A percentile compares a stretch with the other conserved stretches of the same genome.
Evolutionary conservation across 1,140 invertebrate genomes (phyloP).

Genomic region (Maconellicoccus hirsutus): DNA sequence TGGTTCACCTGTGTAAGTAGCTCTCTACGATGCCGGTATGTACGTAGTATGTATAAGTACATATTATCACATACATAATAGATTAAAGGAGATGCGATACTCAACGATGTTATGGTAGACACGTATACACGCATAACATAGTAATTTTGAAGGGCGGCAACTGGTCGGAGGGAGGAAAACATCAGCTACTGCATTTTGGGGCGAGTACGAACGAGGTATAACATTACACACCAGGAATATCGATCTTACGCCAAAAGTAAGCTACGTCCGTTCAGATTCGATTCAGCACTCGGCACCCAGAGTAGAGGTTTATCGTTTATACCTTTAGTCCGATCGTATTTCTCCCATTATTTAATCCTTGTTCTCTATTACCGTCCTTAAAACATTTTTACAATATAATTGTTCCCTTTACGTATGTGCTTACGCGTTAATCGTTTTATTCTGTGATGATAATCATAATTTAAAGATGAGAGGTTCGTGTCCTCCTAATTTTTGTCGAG

Average conservation of each 20-base stretch:
- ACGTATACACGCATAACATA: constrained; percentile 14
- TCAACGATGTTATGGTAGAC: constrained; percentile 15
- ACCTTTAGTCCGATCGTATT: background rate
- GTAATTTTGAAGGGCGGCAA: constrained; percentile 22
- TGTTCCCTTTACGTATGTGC: background rate
- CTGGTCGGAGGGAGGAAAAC: constrained; percentile 4
- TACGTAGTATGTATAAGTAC: no score
- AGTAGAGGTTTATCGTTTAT: background rate
- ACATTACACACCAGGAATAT: constrained; percentile 17
- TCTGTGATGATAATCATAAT: background rate
- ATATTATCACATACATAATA: background rate
- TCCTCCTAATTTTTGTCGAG: background rate
- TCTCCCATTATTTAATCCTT: background rate
- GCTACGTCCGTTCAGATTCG: constrained; percentile 12
- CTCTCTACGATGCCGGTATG: background rate
- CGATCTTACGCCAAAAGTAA: constrained; percentile 19
- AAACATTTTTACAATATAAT: background rate
- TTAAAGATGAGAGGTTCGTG: constrained; percentile 13
- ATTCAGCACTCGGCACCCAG: constrained; percentile 15
- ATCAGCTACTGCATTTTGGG: constrained; percentile 17
- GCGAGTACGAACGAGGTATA: constrained; percentile 11
- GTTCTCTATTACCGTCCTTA: background rate
- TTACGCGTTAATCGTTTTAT: constrained; percentile 7
- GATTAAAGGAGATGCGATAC: constrained; percentile 11
- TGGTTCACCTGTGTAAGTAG: constrained; percentile 5